These are phyloP conservation scores for Pogonocichla stellata DNA, from an alignment of 2,113 vertebrate genomes.

Conservation along the genomic window DNA sequence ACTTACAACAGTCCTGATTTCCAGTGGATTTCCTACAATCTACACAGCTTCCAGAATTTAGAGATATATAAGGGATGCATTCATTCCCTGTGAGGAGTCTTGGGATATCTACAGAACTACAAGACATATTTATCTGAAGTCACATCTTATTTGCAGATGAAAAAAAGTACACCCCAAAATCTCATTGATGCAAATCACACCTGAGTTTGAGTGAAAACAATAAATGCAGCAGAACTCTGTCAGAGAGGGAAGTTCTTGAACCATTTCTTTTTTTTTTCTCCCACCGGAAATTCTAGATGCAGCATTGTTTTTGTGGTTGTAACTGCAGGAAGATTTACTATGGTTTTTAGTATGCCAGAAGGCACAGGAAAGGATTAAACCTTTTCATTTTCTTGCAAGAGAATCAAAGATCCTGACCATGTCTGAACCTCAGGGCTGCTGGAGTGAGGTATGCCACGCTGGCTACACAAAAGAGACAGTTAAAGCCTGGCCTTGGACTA, in stretches of 20 bases:
- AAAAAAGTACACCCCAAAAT: not conserved
- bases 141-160: not conserved
- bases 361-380: slow-evolving; percentile 7
- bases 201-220: not conserved
- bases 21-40: not conserved
- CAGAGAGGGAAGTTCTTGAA: not conserved
- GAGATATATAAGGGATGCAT: not conserved
- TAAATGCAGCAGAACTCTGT: not conserved
- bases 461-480: not conserved
- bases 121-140: not conserved
- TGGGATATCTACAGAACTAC: not conserved
- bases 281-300: slow-evolving; percentile 13
- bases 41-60: not conserved
- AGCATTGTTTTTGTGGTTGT: not conserved
- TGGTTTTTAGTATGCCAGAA: not conserved
- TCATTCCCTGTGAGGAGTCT: not conserved
- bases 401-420: not conserved
- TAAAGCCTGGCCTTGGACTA: not conserved
- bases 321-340: not conserved
- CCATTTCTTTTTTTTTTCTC: not conserved
- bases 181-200: not conserved
- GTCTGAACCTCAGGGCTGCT: not conserved
- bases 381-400: not conserved
- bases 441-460: not conserved
- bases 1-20: not conserved